These are phyloP conservation scores for Drosophila helvetica DNA, from an alignment of 2,888 invertebrate genomes.

Conservation along the genomic window DNA sequence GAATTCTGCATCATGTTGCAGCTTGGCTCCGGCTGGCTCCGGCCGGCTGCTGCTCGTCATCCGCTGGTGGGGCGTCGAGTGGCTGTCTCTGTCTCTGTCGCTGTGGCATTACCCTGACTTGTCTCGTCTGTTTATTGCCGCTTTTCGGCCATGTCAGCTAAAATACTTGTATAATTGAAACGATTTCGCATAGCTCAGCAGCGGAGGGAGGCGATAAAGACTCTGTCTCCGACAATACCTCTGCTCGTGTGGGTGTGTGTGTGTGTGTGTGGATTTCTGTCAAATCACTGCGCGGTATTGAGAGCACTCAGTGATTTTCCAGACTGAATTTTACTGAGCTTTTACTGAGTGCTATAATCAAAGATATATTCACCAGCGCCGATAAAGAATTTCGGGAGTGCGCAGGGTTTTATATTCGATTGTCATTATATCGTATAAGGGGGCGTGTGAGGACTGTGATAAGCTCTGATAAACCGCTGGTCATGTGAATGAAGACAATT, in stretches of 20 bases:
- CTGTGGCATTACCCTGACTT: constrained; percentile 41
- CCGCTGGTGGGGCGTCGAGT: not conserved
- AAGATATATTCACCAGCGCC: constrained; percentile 31
- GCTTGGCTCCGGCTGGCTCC: not conserved
- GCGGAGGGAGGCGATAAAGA: constrained; percentile 25
- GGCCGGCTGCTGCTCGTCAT: constrained; percentile 19
- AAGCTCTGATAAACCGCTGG: constrained; percentile 35
- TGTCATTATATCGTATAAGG: constrained; percentile 36
- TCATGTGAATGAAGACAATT: constrained; percentile 43
- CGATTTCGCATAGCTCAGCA: constrained; percentile 46
- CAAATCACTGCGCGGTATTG: constrained; percentile 51
- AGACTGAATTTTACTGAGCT: constrained; percentile 52
- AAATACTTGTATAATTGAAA: constrained; percentile 32
- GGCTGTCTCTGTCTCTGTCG: constrained; percentile 10
- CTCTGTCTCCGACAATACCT: not conserved
- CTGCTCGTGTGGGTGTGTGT: not conserved
- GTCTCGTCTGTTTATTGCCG: constrained; percentile 31
- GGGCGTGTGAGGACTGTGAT: constrained; percentile 25
- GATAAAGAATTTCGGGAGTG: constrained; percentile 74
- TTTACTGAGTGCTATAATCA: constrained; percentile 61
- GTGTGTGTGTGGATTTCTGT: constrained; percentile 33
- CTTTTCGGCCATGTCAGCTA: constrained; percentile 60
- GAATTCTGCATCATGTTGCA: constrained; percentile 18
- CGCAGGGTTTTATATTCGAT: constrained; percentile 49
- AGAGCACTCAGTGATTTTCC: constrained; percentile 62